phyloP scores from a whole-genome alignment of 2,113 vertebrate species.

The Prinia subflava region DNA sequence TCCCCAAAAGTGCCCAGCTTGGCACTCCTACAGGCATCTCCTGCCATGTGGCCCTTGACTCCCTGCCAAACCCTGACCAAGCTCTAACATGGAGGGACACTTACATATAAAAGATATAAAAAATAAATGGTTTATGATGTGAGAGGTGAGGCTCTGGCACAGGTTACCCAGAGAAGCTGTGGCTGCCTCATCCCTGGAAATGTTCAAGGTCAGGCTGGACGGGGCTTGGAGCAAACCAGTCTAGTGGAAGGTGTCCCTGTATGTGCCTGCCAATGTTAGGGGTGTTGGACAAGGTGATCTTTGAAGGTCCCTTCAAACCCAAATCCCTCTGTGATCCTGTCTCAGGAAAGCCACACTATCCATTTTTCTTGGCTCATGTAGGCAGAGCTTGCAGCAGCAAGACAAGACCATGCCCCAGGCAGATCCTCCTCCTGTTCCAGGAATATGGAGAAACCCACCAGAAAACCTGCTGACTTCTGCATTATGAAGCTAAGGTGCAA shows the following conservation, averaged over 20 bases:
- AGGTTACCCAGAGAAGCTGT: neutral
- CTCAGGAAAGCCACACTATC: neutral
- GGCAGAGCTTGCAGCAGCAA: neutral
- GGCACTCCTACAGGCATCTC: neutral
- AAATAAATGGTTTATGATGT: neutral
- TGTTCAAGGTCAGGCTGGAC: neutral
- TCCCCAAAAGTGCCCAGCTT: neutral
- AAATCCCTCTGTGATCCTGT: neutral
- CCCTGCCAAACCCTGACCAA: neutral
- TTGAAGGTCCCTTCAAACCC: neutral
- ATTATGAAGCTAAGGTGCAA: neutral
- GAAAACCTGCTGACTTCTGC: neutral
- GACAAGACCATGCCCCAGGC: neutral
- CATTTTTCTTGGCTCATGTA: neutral
- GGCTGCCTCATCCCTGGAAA: neutral
- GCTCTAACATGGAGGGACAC: neutral
- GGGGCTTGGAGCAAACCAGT: neutral
- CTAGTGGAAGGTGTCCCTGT: neutral
- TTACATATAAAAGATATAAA: neutral
- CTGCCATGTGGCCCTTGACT: accelerated
- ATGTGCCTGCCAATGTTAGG: neutral
- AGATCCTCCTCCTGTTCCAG: neutral
- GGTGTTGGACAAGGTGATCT: neutral
- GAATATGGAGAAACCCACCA: neutral
- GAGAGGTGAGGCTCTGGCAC: neutral